These are phyloP conservation scores for Chelmon rostratus DNA, from an alignment of 2,797 vertebrate species.

Conservation along the genomic window DNA sequence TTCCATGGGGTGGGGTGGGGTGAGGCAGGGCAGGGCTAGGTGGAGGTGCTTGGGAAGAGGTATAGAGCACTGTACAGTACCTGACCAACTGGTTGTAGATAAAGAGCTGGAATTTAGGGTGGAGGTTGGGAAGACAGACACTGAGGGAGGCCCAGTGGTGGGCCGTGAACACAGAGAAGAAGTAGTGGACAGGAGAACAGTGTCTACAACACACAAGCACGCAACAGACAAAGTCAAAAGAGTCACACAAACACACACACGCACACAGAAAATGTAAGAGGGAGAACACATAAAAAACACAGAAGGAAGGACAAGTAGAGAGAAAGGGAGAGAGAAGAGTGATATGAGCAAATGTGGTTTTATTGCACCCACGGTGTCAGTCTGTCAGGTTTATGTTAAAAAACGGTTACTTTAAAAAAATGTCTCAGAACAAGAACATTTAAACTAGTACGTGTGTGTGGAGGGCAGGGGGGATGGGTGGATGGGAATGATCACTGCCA, in stretches of 20 bases:
- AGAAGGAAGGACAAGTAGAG: conserved; percentile 60
- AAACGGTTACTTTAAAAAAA: conserved; percentile 6
- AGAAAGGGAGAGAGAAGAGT: conserved; percentile 76
- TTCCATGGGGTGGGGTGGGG: conserved; percentile 88
- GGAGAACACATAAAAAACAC: conserved; percentile 36
- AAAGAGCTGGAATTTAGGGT: conserved; percentile 99
- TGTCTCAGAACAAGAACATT: conserved; percentile 4
- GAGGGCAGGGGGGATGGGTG: not conserved
- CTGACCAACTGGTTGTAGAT: conserved; percentile 99
- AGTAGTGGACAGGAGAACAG: conserved; percentile 99
- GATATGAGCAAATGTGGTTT: conserved; percentile 77
- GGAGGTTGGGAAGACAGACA: conserved; percentile 99
- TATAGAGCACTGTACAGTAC: conserved; percentile 92
- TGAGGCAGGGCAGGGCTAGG: conserved; percentile 80
- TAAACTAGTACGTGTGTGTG: not conserved
- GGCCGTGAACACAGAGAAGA: conserved; percentile 99
- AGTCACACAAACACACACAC: conserved; percentile 78
- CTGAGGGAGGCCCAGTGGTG: conserved; percentile 99
- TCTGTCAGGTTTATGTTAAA: conserved; percentile 23
- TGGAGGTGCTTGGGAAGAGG: conserved; percentile 80
- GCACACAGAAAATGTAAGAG: conserved; percentile 64
- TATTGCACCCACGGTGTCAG: conserved; percentile 51
- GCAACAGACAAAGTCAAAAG: conserved; percentile 66
- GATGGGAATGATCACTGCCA: conserved; percentile 1
- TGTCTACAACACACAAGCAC: conserved; percentile 94